Evolutionary conservation across 2,113 vertebrate species (phyloP).

Genomic region (Proterorhinus semilunaris): DNA sequence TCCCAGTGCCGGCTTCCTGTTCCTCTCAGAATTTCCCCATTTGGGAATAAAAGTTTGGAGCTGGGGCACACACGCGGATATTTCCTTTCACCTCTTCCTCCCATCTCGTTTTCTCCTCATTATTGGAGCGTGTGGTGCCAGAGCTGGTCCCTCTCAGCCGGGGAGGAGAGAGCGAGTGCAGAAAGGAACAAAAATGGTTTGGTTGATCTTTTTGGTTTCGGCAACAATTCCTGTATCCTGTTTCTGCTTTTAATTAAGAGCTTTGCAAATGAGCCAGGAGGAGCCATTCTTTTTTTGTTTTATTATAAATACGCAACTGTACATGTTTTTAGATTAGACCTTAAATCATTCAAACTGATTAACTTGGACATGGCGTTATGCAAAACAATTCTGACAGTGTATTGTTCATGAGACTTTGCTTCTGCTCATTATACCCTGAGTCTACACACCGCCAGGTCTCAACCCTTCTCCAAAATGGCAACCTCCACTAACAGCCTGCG

Average conservation of each 20-base stretch:
- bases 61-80: constrained; percentile 52
- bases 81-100: constrained; percentile 69
- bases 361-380: no score
- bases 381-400: no score
- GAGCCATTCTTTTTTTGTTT: neutral
- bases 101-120: constrained; percentile 68
- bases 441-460: constrained; percentile 19
- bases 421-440: constrained; percentile 32
- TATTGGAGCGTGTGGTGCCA: constrained; percentile 63
- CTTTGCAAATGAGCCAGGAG: constrained; percentile 15
- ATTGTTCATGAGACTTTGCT: neutral
- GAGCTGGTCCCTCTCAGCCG: constrained; percentile 45
- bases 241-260: constrained; percentile 45
- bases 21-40: constrained; percentile 45
- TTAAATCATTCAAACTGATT: no score
- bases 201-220: constrained; percentile 44
- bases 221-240: constrained; percentile 12
- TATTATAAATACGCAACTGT: no score
- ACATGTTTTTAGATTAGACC: no score
- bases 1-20: constrained; percentile 50
- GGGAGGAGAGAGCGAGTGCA: constrained; percentile 46
- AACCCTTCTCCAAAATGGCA: constrained; percentile 22
- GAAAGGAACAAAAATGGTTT: constrained; percentile 45
- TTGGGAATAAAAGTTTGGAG: constrained; percentile 53
- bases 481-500: constrained; percentile 17